Percentiles rank a stretch among this genome's conserved stretches.
These are phyloP conservation scores for Spicauda simplicius DNA, from an alignment of 2,888 invertebrate species.

Conservation along the genomic window DNA sequence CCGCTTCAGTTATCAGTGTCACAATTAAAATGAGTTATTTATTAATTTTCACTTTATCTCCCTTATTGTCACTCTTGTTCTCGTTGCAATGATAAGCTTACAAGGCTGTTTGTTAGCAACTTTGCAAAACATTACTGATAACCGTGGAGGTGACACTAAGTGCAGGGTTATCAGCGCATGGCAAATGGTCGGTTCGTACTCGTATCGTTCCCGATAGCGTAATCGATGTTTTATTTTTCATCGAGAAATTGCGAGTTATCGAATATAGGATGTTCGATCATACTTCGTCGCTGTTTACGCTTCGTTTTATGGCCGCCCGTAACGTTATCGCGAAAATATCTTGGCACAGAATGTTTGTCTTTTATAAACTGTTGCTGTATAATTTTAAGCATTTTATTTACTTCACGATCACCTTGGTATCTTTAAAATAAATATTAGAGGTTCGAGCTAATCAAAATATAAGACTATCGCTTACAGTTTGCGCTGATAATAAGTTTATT, in stretches of 20 bases:
- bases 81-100: slow-evolving; percentile 43
- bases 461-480: background rate
- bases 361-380: slow-evolving; percentile 18
- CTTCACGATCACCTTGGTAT: background rate
- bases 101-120: slow-evolving; percentile 51
- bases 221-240: slow-evolving; percentile 47
- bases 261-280: slow-evolving; percentile 28
- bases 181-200: slow-evolving; percentile 64
- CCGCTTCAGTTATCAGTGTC: slow-evolving; percentile 30
- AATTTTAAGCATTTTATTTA: slow-evolving; percentile 13
- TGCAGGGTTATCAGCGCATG: slow-evolving; percentile 75
- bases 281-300: slow-evolving; percentile 17
- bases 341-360: slow-evolving; percentile 23
- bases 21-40: slow-evolving; percentile 54
- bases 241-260: slow-evolving; percentile 31
- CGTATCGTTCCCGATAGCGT: slow-evolving; percentile 58
- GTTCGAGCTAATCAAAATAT: background rate
- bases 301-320: background rate
- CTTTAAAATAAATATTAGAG: slow-evolving; percentile 1
- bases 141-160: slow-evolving; percentile 60
- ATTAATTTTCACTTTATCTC: slow-evolving; percentile 62
- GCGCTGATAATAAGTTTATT: slow-evolving; percentile 6
- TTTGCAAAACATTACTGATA: slow-evolving; percentile 53
- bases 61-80: slow-evolving; percentile 56
- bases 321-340: slow-evolving; percentile 22